These are phyloP conservation scores for Lasioglossum baleicum DNA, from an alignment of 1,140 invertebrate genomes.

Conservation along the genomic window DNA sequence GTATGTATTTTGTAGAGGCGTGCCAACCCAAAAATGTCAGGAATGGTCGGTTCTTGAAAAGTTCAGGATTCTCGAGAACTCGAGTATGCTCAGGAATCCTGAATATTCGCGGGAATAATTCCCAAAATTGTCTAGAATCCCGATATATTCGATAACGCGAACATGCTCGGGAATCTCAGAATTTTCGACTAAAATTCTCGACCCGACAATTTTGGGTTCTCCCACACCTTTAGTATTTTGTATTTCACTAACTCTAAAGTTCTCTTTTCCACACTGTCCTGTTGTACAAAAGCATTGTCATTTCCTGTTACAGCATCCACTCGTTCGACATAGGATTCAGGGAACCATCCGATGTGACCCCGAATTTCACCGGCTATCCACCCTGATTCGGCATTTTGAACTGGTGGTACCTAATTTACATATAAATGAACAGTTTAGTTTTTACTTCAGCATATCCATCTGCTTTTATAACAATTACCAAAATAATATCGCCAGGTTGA, in stretches of 20 bases:
- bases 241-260: conserved; percentile 77
- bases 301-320: conserved; percentile 79
- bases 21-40: no score
- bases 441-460: not conserved
- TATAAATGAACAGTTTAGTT: not conserved
- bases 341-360: conserved; percentile 97
- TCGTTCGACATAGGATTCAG: conserved; percentile 96
- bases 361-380: conserved; percentile 96
- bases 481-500: conserved; percentile 95
- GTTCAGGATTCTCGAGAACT: no score
- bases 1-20: not conserved
- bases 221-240: not conserved
- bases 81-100: no score
- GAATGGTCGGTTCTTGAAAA: no score
- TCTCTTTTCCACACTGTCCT: conserved; percentile 78
- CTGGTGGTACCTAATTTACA: conserved; percentile 85
- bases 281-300: conserved; percentile 70
- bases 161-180: no score
- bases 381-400: conserved; percentile 95
- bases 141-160: no score
- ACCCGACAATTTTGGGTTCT: no score
- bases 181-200: no score
- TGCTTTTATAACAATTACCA: conserved; percentile 79
- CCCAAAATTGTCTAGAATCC: no score
- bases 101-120: no score